Evolutionary conservation across 2,797 vertebrate genomes (phyloP), one percentile per base, ranked within the genome.

Genomic region (Pogoniulus pusillus): DNA sequence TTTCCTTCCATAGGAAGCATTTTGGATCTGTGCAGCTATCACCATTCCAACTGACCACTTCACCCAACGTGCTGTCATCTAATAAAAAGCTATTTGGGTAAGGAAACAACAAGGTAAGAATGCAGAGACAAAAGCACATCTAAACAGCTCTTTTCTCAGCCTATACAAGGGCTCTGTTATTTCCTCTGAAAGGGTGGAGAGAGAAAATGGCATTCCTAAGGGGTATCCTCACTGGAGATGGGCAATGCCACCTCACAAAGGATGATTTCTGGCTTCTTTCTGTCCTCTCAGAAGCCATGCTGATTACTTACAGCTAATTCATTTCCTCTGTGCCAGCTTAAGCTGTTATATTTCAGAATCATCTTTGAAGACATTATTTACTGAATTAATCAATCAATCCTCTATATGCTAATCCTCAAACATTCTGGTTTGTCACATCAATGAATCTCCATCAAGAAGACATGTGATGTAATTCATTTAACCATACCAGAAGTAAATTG

Each of bases 361-460:
- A 88, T 89, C 91, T 96, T 79, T 93, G 87, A 97, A 92, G 86
- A 94, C 64, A 32, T 26, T 74, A 91, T 78, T 96, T 96, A 95
- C 87, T 82, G 68, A 95, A 94, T 90, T 84, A 94, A 97, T 96
- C 93, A 95, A 89, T 96, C 94, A 95, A 86, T 96, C 95, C 76
- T 94, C 93, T 90, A 85, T 89, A 92, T 93, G 93, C 70, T 94
- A 95, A 96, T 91, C 70, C n/a, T 94, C 83, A 91, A 66, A 81
- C 63, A 95, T 91, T 87, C 70, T 71, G 39, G 54, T 84, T 91
- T 96, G 92, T 94, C 92, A 95, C 87, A 97, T 96, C 94, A 96
- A 95, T 96, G 81, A 79, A 60, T 32, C 47, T 87, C 58, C 79
- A 81, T 63, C 87, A 89, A 63, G 85, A 93, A 71, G 73, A 85